Percentiles rank a stretch among this genome's conserved stretches.
Evolutionary conservation across 37 sponge, comb jelly and placozoan species (phyloP).

Genomic region (Cliona cf. orientalis): DNA sequence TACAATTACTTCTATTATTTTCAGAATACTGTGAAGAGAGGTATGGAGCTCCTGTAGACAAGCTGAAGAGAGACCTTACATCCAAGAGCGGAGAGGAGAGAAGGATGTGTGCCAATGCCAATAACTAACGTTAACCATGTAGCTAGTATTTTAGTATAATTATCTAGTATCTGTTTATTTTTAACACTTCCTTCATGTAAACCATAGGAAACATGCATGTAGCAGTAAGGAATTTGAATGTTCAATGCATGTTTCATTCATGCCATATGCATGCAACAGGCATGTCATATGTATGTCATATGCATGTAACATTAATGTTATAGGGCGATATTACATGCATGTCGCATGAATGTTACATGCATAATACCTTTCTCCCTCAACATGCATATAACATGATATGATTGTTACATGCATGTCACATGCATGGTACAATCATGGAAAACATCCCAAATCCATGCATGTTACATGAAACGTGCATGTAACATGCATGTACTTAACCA

Average conservation of each 20-base stretch:
- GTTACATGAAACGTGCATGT: slow-evolving; percentile 20
- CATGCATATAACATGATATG: too few relatives aligned
- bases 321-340: too few relatives aligned
- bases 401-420: slow-evolving; percentile 21
- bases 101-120: too few relatives aligned
- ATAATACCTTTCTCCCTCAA: not conserved
- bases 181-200: too few relatives aligned
- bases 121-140: too few relatives aligned
- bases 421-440: slow-evolving; percentile 4
- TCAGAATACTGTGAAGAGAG: not conserved
- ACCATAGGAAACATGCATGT: too few relatives aligned
- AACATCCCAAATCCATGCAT: slow-evolving; percentile 1
- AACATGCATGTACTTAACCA: slow-evolving; percentile 8
- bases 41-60: not conserved
- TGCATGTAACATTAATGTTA: not conserved
- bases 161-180: too few relatives aligned
- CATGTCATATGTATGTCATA: not conserved
- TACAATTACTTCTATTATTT: too few relatives aligned
- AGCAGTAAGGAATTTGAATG: not conserved
- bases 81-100: slow-evolving; percentile 49
- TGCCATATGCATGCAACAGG: not conserved
- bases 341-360: not conserved
- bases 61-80: slow-evolving; percentile 44
- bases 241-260: not conserved
- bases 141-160: too few relatives aligned